Percentiles rank a stretch among this genome's conserved stretches.
Evolutionary conservation across 2,888 invertebrate species (phyloP).

Genomic region (Agrotis puta): DNA sequence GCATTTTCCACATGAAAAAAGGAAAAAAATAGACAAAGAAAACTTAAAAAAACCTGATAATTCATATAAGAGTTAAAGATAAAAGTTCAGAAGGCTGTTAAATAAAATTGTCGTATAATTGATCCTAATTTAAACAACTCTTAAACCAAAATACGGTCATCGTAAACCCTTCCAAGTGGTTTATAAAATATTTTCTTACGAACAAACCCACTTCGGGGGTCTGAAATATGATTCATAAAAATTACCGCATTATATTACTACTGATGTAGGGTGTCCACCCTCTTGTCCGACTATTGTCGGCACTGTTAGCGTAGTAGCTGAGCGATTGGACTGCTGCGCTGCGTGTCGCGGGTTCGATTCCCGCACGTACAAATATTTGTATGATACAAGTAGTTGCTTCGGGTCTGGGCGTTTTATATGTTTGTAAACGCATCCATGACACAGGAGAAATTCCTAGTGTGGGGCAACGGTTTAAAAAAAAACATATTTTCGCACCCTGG

Average conservation of each 20-base stretch:
- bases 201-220: constrained; percentile 36
- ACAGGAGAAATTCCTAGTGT: too few relatives aligned
- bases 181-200: constrained; percentile 53
- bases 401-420: too few relatives aligned
- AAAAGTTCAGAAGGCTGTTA: not conserved
- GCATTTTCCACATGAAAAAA: not conserved
- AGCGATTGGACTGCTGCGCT: too few relatives aligned
- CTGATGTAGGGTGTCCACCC: constrained; percentile 32
- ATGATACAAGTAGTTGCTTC: too few relatives aligned
- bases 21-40: too few relatives aligned
- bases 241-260: constrained; percentile 59
- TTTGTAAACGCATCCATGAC: too few relatives aligned
- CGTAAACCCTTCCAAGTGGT: constrained; percentile 49
- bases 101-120: constrained; percentile 33
- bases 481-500: too few relatives aligned
- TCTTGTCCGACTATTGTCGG: not conserved
- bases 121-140: constrained; percentile 13
- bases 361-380: too few relatives aligned
- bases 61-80: not conserved
- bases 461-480: too few relatives aligned
- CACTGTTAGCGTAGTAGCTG: too few relatives aligned
- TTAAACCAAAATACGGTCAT: constrained; percentile 35
- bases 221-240: constrained; percentile 64
- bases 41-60: not conserved
- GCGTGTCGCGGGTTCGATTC: too few relatives aligned